These are phyloP conservation scores for Xiphophorus hellerii DNA, from an alignment of 2,113 vertebrate species.

Conservation along the genomic window DNA sequence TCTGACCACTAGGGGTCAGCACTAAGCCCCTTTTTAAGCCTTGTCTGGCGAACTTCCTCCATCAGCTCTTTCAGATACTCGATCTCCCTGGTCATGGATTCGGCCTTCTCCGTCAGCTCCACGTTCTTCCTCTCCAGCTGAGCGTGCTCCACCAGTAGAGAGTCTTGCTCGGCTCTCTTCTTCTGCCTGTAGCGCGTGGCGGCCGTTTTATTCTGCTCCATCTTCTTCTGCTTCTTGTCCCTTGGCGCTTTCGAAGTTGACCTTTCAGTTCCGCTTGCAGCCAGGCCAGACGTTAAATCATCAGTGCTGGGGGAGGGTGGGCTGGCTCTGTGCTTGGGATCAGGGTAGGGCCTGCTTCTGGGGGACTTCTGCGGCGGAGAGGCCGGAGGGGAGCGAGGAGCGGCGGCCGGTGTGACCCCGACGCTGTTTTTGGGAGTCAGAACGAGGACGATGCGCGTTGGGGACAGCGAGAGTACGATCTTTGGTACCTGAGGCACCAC, in stretches of 20 bases:
- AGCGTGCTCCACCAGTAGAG: slow-evolving; percentile 76
- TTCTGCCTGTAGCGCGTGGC: slow-evolving; percentile 93
- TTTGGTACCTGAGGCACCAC: slow-evolving; percentile 61
- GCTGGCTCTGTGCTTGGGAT: slow-evolving; percentile 70
- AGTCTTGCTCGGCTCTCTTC: slow-evolving; percentile 87
- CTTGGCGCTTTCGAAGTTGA: slow-evolving; percentile 40
- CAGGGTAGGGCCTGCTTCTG: slow-evolving; percentile 66
- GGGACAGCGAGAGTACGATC: slow-evolving; percentile 72
- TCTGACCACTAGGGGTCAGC: slow-evolving; percentile 47
- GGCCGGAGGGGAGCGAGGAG: slow-evolving; percentile 35
- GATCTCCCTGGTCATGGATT: slow-evolving; percentile 90
- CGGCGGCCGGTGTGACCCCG: slow-evolving; percentile 10
- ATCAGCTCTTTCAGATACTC: slow-evolving; percentile 94
- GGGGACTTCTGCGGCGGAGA: slow-evolving; percentile 18
- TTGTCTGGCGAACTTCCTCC: slow-evolving; percentile 87
- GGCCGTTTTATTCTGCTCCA: slow-evolving; percentile 96
- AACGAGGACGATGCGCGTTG: slow-evolving; percentile 72
- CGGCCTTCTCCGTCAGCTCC: slow-evolving; percentile 85
- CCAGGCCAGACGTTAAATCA: slow-evolving; percentile 21
- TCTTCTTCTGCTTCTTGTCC: slow-evolving; percentile 91
- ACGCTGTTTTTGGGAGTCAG: slow-evolving; percentile 69
- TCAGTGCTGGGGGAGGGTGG: slow-evolving; percentile 52
- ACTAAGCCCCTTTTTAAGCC: slow-evolving; percentile 72
- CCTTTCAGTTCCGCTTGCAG: slow-evolving; percentile 21
- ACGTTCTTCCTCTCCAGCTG: slow-evolving; percentile 88